A percentile compares a stretch with the other conserved stretches of the same genome.
Conservation (phyloP, 2,113 vertebrate genomes). For the Paradoxurus hermaphroditus region DNA sequence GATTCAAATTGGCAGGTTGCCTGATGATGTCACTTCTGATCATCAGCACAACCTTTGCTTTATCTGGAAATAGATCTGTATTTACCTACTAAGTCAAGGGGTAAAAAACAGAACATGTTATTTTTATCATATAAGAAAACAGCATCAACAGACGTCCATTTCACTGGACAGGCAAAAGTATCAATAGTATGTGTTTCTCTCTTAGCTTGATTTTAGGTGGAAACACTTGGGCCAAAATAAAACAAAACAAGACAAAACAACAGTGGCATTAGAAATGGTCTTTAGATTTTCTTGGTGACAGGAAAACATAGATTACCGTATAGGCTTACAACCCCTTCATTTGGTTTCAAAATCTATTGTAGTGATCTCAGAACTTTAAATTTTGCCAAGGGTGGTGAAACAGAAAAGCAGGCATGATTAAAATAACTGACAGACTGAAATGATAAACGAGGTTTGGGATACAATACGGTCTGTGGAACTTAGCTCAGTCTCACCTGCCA, state of each 20-base stretch:
- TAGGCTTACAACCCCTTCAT: neutral
- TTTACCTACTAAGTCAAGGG: neutral
- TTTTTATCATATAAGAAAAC: neutral
- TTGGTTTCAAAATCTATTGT: constrained; percentile 13
- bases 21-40: neutral
- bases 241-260: neutral
- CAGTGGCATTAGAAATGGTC: neutral
- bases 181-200: neutral
- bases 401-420: constrained; percentile 12
- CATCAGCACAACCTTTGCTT: neutral
- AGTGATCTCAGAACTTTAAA: neutral
- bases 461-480: neutral
- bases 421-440: constrained; percentile 15
- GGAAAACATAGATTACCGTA: neutral
- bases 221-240: constrained; percentile 12
- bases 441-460: constrained; percentile 31
- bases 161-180: neutral
- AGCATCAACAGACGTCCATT: neutral
- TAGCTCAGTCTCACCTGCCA: neutral
- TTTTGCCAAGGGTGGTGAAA: constrained; percentile 42
- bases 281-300: neutral
- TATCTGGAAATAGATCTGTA: neutral
- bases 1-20: constrained; percentile 24
- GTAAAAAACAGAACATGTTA: neutral
- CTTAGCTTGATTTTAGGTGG: neutral